phyloP scores from a whole-genome alignment of 2,888 invertebrate genomes.

The Yponomeuta cagnagella region DNA sequence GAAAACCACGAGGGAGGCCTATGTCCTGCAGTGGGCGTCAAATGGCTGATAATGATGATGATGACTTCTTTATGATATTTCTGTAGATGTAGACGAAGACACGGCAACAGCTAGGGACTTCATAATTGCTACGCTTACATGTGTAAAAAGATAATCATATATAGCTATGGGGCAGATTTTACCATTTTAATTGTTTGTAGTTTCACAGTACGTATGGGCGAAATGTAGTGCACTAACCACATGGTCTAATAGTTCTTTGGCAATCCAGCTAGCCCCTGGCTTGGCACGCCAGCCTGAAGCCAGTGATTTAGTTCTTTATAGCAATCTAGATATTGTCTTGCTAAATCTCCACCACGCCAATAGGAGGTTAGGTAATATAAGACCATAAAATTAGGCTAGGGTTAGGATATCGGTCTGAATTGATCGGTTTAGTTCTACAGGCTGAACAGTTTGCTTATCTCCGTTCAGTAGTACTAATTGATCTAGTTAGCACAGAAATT shows the following conservation, averaged over 20 bases:
- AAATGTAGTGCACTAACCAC: background rate
- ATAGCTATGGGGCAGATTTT: too few species aligned
- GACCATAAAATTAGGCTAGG: constrained; percentile 22
- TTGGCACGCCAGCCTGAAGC: constrained; percentile 28
- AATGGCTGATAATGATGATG: too few species aligned
- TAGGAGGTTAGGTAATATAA: constrained; percentile 32
- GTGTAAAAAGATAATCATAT: too few species aligned
- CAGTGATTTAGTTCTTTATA: constrained; percentile 27
- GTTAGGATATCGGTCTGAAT: background rate
- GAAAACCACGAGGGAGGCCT: too few species aligned
- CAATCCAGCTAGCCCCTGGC: constrained; percentile 26
- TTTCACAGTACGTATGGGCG: background rate
- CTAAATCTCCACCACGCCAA: constrained; percentile 29
- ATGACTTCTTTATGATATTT: too few species aligned
- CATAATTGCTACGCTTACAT: too few species aligned
- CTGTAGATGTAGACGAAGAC: too few species aligned
- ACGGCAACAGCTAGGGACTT: too few species aligned
- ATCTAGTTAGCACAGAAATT: background rate
- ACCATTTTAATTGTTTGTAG: background rate
- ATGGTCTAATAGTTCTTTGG: constrained; percentile 18
- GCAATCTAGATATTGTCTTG: constrained; percentile 30
- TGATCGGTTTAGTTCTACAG: background rate
- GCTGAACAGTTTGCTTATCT: background rate
- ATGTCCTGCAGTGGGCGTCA: too few species aligned
- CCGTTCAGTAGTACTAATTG: background rate